A percentile compares a stretch with the other conserved stretches of the same genome.
These are phyloP conservation scores for Drosophila quinaria DNA, from an alignment of 2,888 invertebrate genomes.

Conservation along the genomic window DNA sequence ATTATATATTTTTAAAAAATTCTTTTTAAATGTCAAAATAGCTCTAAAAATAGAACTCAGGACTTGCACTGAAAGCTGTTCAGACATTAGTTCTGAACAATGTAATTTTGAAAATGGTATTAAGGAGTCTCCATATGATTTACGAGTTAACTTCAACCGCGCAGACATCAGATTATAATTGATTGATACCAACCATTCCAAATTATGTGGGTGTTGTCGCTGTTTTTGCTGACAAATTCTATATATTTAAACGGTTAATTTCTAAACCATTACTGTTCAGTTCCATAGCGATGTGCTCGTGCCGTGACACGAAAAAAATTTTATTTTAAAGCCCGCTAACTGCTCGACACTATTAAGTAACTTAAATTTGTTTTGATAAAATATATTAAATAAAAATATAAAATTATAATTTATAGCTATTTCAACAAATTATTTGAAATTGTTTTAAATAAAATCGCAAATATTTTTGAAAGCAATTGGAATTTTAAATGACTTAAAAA, in stretches of 20 bases:
- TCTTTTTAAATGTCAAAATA: no score
- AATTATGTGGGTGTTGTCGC: conserved; percentile 29
- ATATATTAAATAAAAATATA: no score
- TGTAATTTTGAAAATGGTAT: conserved; percentile 56
- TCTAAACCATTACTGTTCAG: neutral
- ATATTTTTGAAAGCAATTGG: no score
- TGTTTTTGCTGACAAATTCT: conserved; percentile 24
- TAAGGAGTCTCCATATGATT: conserved; percentile 61
- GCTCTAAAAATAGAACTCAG: neutral
- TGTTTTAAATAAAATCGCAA: neutral
- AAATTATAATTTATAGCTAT: no score
- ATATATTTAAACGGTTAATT: conserved; percentile 16
- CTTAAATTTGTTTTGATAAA: no score
- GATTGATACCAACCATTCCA: conserved; percentile 71
- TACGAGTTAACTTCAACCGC: conserved; percentile 58
- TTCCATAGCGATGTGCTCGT: conserved; percentile 6
- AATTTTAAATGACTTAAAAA: no score
- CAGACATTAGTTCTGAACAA: conserved; percentile 20
- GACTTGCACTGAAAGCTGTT: conserved; percentile 7
- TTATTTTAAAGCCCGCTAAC: neutral
- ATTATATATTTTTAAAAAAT: no score
- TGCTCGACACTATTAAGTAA: neutral
- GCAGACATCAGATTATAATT: conserved; percentile 76
- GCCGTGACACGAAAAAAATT: conserved; percentile 12
- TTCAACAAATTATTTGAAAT: no score